Evolutionary conservation across 2,797 vertebrate species (phyloP).

Genomic region (Gymnocypris eckloni): DNA sequence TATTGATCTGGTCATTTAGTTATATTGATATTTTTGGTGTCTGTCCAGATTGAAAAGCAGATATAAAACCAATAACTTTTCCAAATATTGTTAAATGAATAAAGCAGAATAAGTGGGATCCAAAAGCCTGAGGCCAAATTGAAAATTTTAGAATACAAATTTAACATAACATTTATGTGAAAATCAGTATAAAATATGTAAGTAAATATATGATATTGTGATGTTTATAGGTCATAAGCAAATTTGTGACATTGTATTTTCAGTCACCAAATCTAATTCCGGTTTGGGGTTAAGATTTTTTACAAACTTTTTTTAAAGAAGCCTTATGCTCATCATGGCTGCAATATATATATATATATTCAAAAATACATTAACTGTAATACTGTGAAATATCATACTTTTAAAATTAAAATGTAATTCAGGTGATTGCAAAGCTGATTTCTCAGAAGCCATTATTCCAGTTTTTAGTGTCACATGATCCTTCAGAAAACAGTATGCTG

Average conservation of each 20-base stretch:
- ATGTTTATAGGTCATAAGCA: neutral
- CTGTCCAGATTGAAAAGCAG: neutral
- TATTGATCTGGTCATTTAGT: neutral
- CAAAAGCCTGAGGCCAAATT: neutral
- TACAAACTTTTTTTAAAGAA: neutral
- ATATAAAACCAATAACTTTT: neutral
- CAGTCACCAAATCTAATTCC: neutral
- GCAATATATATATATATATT: neutral
- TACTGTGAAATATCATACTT: neutral
- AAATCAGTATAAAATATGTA: no score
- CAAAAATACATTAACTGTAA: neutral
- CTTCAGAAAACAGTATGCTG: neutral
- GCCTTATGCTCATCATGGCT: neutral
- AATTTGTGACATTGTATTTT: neutral
- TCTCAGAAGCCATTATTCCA: neutral
- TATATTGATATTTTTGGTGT: neutral
- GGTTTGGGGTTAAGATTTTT: neutral
- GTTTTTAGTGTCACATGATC: neutral
- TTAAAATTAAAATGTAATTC: neutral
- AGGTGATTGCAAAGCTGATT: neutral
- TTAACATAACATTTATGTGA: no score
- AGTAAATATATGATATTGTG: no score
- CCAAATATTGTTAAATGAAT: neutral
- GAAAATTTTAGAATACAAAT: neutral
- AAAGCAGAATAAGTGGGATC: neutral